Base-by-base conservation (phyloP, 2,113 vertebrate genomes). In the Macroglossus sobrinus region DNA sequence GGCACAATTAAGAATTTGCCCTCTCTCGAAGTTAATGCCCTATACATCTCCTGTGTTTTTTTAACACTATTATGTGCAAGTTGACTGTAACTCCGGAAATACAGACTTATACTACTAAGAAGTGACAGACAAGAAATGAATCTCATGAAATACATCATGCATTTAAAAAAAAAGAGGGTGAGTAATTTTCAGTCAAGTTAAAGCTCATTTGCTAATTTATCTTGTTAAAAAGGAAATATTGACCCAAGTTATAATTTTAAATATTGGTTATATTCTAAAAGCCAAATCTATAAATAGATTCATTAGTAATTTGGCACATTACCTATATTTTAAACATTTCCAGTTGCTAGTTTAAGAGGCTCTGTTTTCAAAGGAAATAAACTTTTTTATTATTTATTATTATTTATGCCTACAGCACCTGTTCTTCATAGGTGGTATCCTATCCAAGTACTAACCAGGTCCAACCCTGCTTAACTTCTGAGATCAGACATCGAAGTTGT, bases 241-340 rank as follows among this genome's bases (percentile, higher is more conserved):
- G 28, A 89, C 53, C 7, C 35, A 61, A 96, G 30, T 91, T 84
- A 94, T 14, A 68, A 95, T 94, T 87, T 50, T 82, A 95, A 86
- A 93, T 81, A 88, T 40, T 63, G 24, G 16, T 82, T 50, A 92
- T 82, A 93, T 50, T 94, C 53, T 80, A 94, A 94, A 93, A 71
- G 33, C 18, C 47, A 93, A 95, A 88, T 72, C 24, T 68, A 61
- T 47, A 93, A 94, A 84, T 43, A 18, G 38, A 90, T 84, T 92
- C 47, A 89, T 57, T 93, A 91, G 80, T 81, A 85, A 93, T 68
- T 55, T 93, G 16, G n/a, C 63, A 95, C 16, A 81, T 84, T 91
- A 93, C 8, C 53, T 94, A 89, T 21, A 2, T 57, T 91, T 96
- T 93, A 93, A 94, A 84, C 30, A 93, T 91, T 96, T 93, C 61